Evolutionary conservation across 1,140 invertebrate species (phyloP).

Genomic region (Drosophila equinoxialis): DNA sequence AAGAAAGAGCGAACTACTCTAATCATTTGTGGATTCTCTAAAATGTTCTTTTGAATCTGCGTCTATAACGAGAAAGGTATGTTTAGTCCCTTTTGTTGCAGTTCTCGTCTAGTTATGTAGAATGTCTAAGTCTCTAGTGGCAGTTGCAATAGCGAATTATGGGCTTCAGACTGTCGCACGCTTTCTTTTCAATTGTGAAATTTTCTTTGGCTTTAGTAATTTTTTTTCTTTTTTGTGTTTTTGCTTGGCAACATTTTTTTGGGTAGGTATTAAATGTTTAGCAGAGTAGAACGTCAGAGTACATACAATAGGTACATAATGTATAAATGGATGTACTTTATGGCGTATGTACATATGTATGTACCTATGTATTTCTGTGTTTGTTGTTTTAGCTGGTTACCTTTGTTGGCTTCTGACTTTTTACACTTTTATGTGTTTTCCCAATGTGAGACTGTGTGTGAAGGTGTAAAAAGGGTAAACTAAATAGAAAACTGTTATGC

Average conservation of each 20-base stretch:
- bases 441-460: conserved; percentile 59
- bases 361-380: conserved; percentile 36
- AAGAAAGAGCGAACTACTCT: no score
- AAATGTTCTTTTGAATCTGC: no score
- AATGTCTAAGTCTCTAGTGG: conserved; percentile 3
- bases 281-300: conserved; percentile 55
- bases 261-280: conserved; percentile 49
- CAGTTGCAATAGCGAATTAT: conserved; percentile 23
- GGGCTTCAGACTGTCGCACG: conserved; percentile 48
- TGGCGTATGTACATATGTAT: background rate
- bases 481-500: conserved; percentile 78
- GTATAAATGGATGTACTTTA: conserved; percentile 13
- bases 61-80: background rate
- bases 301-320: background rate
- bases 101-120: background rate
- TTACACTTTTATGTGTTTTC: conserved; percentile 68
- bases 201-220: conserved; percentile 38
- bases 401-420: conserved; percentile 76
- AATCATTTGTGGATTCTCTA: no score
- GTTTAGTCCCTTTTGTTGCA: background rate
- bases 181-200: conserved; percentile 70
- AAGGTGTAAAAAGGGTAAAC: conserved; percentile 77
- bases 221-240: background rate
- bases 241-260: conserved; percentile 40
- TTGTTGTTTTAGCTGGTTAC: conserved; percentile 63